Evolutionary conservation across 2,888 invertebrate genomes (phyloP).

Genomic region (Lithophane semibrunnea): DNA sequence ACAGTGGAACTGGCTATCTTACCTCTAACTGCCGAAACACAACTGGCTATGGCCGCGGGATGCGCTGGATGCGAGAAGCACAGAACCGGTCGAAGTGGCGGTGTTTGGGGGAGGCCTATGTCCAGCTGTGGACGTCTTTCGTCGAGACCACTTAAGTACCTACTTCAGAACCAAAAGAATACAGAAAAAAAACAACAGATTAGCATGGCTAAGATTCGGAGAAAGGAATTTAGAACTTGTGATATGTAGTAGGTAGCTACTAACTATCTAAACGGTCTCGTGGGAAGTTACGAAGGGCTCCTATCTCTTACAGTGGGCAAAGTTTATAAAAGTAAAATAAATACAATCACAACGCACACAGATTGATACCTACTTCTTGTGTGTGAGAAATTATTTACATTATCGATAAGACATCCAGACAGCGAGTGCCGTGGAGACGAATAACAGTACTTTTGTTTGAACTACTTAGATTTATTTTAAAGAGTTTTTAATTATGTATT

Average conservation of each 20-base stretch:
- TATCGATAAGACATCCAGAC: constrained; percentile 54
- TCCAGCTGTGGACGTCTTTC: no score
- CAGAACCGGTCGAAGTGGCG: no score
- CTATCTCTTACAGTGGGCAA: constrained; percentile 9
- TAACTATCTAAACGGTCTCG: not conserved
- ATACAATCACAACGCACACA: constrained; percentile 34
- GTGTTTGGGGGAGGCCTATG: no score
- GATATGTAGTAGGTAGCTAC: not conserved
- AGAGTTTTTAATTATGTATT: not conserved
- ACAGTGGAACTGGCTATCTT: no score
- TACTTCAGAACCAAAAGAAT: no score
- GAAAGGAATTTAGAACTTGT: not conserved
- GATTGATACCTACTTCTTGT: not conserved
- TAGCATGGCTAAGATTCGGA: no score
- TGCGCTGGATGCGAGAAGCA: no score
- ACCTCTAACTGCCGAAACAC: no score
- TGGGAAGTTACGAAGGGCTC: constrained; percentile 5
- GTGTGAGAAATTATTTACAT: constrained; percentile 47
- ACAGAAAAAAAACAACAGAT: no score
- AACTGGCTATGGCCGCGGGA: no score
- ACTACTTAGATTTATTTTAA: not conserved
- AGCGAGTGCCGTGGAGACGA: constrained; percentile 41
- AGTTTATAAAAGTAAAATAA: constrained; percentile 34
- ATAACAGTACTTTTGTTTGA: not conserved
- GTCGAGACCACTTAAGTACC: no score